These are phyloP conservation scores for Dryococelus australis DNA, from an alignment of 2,888 invertebrate genomes.

Conservation along the genomic window DNA sequence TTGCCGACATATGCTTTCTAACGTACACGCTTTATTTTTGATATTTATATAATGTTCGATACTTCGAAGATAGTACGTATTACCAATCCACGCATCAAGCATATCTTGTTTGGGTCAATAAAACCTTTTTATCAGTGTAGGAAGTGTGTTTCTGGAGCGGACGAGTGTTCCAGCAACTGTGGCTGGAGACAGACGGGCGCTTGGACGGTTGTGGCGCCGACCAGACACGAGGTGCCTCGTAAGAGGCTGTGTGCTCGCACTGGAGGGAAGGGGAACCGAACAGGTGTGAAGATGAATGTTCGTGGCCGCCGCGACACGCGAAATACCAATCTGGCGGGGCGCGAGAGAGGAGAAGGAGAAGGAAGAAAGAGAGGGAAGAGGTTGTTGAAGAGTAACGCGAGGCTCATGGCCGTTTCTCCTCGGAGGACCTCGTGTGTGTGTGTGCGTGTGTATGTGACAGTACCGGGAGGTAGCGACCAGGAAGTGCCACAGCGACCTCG, in stretches of 20 bases:
- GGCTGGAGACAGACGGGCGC: background rate
- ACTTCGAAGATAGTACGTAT: too few relatives aligned
- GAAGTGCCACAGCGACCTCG: constrained; percentile 35
- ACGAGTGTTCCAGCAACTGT: background rate
- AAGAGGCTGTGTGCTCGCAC: constrained; percentile 18
- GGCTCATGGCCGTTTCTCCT: background rate
- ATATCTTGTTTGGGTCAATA: too few relatives aligned
- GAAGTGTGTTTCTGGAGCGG: background rate
- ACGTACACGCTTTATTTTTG: too few relatives aligned
- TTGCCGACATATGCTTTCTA: too few relatives aligned
- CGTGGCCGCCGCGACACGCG: constrained; percentile 36
- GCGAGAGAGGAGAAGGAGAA: background rate
- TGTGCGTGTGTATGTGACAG: background rate
- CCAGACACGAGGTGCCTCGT: background rate
- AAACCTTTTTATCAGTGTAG: too few relatives aligned
- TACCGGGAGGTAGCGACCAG: background rate
- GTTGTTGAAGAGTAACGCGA: background rate
- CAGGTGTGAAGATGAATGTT: constrained; percentile 37
- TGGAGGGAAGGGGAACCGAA: background rate
- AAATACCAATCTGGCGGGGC: constrained; percentile 36
- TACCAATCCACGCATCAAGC: too few relatives aligned
- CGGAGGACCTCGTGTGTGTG: too few relatives aligned
- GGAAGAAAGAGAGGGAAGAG: background rate
- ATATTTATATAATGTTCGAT: too few relatives aligned
- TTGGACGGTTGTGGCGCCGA: background rate